These are phyloP conservation scores for Sipha maydis DNA, from an alignment of 2,888 invertebrate species.

Conservation along the genomic window DNA sequence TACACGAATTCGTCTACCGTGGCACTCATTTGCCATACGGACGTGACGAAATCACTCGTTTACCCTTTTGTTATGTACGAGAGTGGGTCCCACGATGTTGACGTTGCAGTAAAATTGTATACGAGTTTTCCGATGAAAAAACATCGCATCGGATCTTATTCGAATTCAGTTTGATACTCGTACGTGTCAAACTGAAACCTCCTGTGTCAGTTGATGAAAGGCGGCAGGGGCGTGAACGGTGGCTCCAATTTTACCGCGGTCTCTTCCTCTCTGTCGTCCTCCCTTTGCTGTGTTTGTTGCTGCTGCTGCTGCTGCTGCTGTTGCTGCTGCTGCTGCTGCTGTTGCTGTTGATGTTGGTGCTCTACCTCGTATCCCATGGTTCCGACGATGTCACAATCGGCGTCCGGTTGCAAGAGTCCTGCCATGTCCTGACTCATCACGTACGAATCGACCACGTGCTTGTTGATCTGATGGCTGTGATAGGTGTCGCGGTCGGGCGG, in stretches of 20 bases:
- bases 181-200: slow-evolving; percentile 60
- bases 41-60: background rate
- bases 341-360: slow-evolving; percentile 49
- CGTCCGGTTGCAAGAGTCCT: slow-evolving; percentile 49
- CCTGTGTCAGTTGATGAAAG: slow-evolving; percentile 61
- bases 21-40: no score
- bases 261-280: slow-evolving; percentile 35
- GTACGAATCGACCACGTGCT: slow-evolving; percentile 57
- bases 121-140: background rate
- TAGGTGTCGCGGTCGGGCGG: slow-evolving; percentile 54
- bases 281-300: slow-evolving; percentile 5
- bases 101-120: background rate
- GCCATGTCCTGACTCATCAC: slow-evolving; percentile 59
- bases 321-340: slow-evolving; percentile 39
- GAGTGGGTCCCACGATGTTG: background rate
- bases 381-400: slow-evolving; percentile 56
- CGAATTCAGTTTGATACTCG: slow-evolving; percentile 62
- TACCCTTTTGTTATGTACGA: background rate
- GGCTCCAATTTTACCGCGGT: slow-evolving; percentile 46
- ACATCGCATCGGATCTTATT: background rate
- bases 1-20: no score
- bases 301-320: slow-evolving; percentile 33
- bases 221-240: slow-evolving; percentile 54
- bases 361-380: slow-evolving; percentile 54
- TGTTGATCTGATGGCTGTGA: slow-evolving; percentile 52